Evolutionary conservation across 1,140 invertebrate genomes (phyloP), one percentile per base, ranked within the genome.

Genomic region (Adoxophyes honmai): DNA sequence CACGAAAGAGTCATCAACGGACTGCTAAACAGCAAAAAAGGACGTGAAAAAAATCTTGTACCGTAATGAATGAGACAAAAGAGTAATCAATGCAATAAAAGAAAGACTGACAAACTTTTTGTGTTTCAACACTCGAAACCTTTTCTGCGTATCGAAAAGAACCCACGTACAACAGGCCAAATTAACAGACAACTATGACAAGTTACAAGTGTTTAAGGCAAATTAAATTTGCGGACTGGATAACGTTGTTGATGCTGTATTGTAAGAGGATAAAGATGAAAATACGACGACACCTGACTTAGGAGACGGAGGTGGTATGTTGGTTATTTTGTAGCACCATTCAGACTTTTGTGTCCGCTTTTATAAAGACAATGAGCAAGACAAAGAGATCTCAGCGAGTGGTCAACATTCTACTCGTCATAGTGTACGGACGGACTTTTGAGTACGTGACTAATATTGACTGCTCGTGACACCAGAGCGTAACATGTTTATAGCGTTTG

Each of bases 131-230:
- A 78, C 73, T 81, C 69, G 60, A 81, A 72, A 65, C 57, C 59
- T 62, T 74, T 75, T 74, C 64, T 71, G 66, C 69, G 70, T 76
- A 75, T 75, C 66, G 66, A 70, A 74, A 69, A 69, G 68, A 62
- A 55, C 59, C 60, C 60, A 64, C 55, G 55, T 58, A 61, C 64
- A 58, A 70, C 74, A 78, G 68, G 70, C 70, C 64, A 78, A 81
- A 85, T 85, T 84, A 81, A 81, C 78, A 80, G 78, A 85, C 79
- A 78, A 74, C 71, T 77, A 80, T 78, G 78, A 86, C 82, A 83
- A 73, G 73, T 77, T 73, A 82, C 81, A 84, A 85, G 79, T 80
- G 76, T 58, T 68, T 64, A 70, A 51, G 33, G 73, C 73, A 74
- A 77, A 52, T 10, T 55, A 35, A 38, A 52, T 60, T 57, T 60